Evolutionary conservation across 2,888 invertebrate species (phyloP).

Genomic region (Tetramorium bicarinatum): DNA sequence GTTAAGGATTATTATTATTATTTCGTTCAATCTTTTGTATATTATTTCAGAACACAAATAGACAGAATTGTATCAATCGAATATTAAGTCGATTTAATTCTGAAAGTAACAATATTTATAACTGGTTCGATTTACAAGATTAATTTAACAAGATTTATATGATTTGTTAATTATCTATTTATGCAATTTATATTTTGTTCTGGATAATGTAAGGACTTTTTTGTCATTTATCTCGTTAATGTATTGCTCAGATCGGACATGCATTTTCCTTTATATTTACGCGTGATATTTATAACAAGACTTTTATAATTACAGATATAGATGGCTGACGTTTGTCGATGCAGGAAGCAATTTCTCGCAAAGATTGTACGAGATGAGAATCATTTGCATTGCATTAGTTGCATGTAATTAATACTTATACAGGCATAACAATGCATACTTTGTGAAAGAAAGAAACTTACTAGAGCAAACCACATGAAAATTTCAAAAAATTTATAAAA

Average conservation of each 20-base stretch:
- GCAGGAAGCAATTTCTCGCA: conserved; percentile 8
- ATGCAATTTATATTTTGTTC: neutral
- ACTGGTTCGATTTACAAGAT: neutral
- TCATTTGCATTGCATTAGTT: conserved; percentile 33
- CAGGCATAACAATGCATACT: conserved; percentile 3
- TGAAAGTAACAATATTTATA: neutral
- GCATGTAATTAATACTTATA: conserved; percentile 4
- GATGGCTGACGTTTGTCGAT: conserved; percentile 13
- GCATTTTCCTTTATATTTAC: conserved; percentile 1
- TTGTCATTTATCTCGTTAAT: neutral
- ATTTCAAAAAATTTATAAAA: neutral
- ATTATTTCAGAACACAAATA: neutral
- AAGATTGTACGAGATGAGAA: conserved; percentile 3
- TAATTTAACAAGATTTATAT: conserved; percentile 2
- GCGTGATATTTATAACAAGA: conserved; percentile 34
- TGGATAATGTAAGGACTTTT: neutral
- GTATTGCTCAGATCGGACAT: neutral
- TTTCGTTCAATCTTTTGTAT: neutral
- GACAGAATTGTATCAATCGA: neutral
- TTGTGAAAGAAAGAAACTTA: neutral
- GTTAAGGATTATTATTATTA: neutral
- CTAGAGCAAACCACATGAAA: neutral
- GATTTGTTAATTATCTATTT: neutral
- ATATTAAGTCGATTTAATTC: neutral
- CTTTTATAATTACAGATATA: conserved; percentile 7